Conservation (phyloP, 2,113 vertebrate genomes). For the Sturnus vulgaris region DNA sequence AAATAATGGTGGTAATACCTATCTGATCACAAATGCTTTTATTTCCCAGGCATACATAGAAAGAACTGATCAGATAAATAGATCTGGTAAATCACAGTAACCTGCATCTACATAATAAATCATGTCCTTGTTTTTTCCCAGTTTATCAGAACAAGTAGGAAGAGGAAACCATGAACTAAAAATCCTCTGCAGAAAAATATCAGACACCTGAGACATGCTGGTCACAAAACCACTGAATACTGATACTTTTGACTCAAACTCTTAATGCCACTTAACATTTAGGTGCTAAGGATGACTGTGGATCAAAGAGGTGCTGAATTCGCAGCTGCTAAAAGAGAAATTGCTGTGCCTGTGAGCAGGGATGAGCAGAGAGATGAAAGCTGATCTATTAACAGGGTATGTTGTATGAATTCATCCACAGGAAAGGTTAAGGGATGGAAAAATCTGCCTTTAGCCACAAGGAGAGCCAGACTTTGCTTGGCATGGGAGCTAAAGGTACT, state of each 20-base stretch:
- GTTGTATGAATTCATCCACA: not conserved
- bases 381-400: not conserved
- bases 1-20: conserved; percentile 49
- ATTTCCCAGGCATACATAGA: not conserved
- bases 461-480: not conserved
- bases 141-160: not conserved
- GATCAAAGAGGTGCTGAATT: conserved; percentile 22
- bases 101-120: not conserved
- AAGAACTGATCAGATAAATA: not conserved
- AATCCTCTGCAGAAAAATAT: not conserved
- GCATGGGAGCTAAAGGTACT: not conserved
- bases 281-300: not conserved
- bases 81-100: not conserved
- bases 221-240: not conserved
- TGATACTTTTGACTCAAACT: not conserved
- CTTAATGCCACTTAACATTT: conserved; percentile 18
- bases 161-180: not conserved
- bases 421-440: not conserved
- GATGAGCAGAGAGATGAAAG: not conserved
- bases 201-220: not conserved
- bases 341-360: not conserved
- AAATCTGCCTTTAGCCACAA: not conserved
- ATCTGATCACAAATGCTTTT: conserved; percentile 11
- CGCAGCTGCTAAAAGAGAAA: not conserved
- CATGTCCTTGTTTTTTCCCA: not conserved